Base-by-base conservation (phyloP, 1,140 invertebrate species). In the Wiebesia pumilae region DNA sequence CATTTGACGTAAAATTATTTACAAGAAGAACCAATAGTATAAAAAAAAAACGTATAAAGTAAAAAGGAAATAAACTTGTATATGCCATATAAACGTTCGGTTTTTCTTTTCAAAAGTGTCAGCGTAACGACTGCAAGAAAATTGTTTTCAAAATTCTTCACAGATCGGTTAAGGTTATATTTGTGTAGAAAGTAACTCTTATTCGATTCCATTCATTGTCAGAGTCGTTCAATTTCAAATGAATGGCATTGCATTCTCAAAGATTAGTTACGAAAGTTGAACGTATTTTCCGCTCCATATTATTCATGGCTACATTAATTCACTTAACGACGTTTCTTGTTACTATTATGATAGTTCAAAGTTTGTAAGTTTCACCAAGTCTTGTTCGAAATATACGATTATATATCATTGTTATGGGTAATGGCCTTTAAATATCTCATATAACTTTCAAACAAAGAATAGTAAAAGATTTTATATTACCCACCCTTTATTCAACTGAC, bases 231-330 rank as follows among this genome's bases (percentile, higher is more conserved):
- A 40, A 73, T 38, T 40, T 35, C 35, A 73, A 73, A 73, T 73
- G 69, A 73, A 73, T 73, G 35, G 69, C 40, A 40, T 40, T 73
- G 38, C 35, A 40, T 73, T 73, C 69, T 40, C 69, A 73, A 73
- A 73, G 35, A 73, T 73, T 73, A 40, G 35, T 73, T 73, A 73
- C 69, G 69, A 73, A 73, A 73, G 69, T 40, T 40, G 21, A 40
- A 40, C 16, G 38, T 40, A 24, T 73, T 73, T 40, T 73, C 35
- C 19, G 24, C 69, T 40, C 14, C 62, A 27, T 30, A 30, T 40
- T 73, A 4, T 12, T 3, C 30, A 14, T 30, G 19, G 30, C 1
- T 7, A 16, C 30, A 69, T 33, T 69, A 69, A 40, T 40, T 40
- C 33, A 24, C 38, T 40, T 73, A 73, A 73, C 35, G 35, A 40